A percentile compares a stretch with the other conserved stretches of the same genome.
Evolutionary conservation across 2,888 invertebrate genomes (phyloP).

Genomic region (Fragum sueziense): DNA sequence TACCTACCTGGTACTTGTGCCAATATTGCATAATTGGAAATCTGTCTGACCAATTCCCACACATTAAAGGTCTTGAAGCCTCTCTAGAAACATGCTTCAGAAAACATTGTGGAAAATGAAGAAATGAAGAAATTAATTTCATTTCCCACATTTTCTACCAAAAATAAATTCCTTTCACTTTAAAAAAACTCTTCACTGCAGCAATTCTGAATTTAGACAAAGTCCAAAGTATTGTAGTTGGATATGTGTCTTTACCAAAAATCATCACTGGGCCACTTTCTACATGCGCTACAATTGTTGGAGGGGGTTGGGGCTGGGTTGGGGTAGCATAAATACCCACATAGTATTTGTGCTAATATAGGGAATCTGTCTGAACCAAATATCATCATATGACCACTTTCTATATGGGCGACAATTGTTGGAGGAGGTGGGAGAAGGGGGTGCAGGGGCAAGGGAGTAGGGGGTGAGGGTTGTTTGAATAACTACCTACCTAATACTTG

Average conservation of each 20-base stretch:
- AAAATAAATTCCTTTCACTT: not conserved
- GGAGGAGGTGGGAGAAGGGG: not conserved
- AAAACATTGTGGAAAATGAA: not conserved
- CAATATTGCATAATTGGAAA: not conserved
- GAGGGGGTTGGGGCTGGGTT: conserved; percentile 61
- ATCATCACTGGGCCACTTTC: conserved; percentile 75
- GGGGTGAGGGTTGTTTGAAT: not conserved
- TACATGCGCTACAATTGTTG: conserved; percentile 80
- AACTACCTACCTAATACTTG: conserved; percentile 76
- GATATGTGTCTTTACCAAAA: conserved; percentile 82
- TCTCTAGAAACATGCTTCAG: not conserved
- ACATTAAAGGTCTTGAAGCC: not conserved
- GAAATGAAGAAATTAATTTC: not conserved
- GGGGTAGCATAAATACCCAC: not conserved
- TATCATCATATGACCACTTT: not conserved
- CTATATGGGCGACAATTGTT: not conserved
- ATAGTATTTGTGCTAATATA: not conserved
- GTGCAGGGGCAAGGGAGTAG: not conserved
- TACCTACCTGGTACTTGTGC: not conserved
- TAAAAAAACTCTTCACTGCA: not conserved
- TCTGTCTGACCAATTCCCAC: not conserved
- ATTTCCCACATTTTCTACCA: not conserved
- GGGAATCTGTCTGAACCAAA: not conserved
- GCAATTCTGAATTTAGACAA: not conserved
- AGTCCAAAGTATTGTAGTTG: conserved; percentile 30